Percentiles rank a stretch among this genome's conserved stretches.
Evolutionary conservation across 92 coral and sea anemone genomes (phyloP).

Genomic region (Blastomussa wellsi): DNA sequence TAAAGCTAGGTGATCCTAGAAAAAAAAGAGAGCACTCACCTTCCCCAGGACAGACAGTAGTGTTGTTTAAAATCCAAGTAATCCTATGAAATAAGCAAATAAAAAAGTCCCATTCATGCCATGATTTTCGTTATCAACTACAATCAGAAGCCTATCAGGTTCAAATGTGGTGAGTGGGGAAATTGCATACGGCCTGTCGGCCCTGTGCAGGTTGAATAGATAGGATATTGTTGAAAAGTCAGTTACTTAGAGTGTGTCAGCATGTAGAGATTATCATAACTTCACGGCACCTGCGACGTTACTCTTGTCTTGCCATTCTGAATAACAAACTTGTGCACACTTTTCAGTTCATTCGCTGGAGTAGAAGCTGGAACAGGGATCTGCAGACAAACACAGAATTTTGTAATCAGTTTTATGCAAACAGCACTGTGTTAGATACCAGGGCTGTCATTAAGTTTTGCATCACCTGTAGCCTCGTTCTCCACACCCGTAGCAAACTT

Average conservation of each 20-base stretch:
- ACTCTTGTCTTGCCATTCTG: constrained; percentile 96
- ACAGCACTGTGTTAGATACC: too few species aligned
- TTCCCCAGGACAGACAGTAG: constrained; percentile 99
- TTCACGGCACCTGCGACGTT: constrained; percentile 77
- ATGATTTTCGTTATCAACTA: background rate
- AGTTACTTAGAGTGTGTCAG: background rate
- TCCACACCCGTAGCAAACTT: too few species aligned
- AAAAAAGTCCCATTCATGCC: background rate
- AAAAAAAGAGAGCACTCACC: constrained; percentile 56
- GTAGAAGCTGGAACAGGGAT: constrained; percentile 86
- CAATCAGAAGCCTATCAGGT: background rate
- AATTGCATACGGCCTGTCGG: background rate
- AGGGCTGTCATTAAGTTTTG: too few species aligned
- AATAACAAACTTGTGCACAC: constrained; percentile 89
- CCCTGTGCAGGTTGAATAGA: background rate
- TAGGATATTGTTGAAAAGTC: background rate
- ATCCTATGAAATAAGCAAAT: constrained; percentile 47
- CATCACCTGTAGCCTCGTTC: too few species aligned
- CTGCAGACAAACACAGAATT: too few species aligned
- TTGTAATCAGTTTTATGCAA: too few species aligned
- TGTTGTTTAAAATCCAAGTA: constrained; percentile 93
- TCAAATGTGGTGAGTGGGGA: background rate
- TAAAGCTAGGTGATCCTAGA: background rate
- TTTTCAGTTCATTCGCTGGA: constrained; percentile 83
- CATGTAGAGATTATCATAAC: background rate